These are phyloP conservation scores for Xenopus tropicalis DNA, from an alignment of 2,113 vertebrate species.

Conservation along the genomic window UCB_Xtro_10.0 CM004445.2:52604001-52604500, in stretches of 20 bases:
- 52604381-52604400: neutral
- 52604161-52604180: too few species aligned
- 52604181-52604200: too few species aligned
- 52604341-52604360: neutral
- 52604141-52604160: too few species aligned
- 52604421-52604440: neutral
- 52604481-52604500: too few species aligned
- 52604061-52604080: too few species aligned
- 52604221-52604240: neutral
- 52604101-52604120: too few species aligned
- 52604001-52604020: too few species aligned
- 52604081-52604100: too few species aligned
- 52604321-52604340: neutral
- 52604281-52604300: neutral
- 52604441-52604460: slow-evolving; percentile 34
- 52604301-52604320: neutral
- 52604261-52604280: neutral
- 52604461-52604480: slow-evolving; percentile 3
- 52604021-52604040: too few species aligned
- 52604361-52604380: neutral
- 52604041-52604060: too few species aligned
- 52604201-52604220: too few species aligned
- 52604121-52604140: too few species aligned
- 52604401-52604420: neutral
- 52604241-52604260: neutral